Evolutionary conservation across 2,888 invertebrate species (phyloP).

Genomic region (Dorcus parallelipipedus): DNA sequence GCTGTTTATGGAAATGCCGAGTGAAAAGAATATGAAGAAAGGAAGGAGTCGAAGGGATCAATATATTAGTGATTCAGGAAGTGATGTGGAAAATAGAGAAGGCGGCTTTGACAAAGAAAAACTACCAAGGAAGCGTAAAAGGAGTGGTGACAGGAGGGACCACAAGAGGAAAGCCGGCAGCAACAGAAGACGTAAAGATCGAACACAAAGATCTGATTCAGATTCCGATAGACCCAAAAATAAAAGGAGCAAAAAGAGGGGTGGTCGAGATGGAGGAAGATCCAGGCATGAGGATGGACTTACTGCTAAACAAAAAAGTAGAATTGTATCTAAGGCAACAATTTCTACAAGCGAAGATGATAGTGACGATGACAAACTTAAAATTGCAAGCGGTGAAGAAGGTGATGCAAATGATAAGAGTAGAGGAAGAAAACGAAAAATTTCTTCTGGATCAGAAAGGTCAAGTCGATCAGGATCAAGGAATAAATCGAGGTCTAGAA

Average conservation of each 20-base stretch:
- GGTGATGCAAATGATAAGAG: conserved; percentile 49
- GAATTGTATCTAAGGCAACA: conserved; percentile 90
- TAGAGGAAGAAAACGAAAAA: conserved; percentile 56
- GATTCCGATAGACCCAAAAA: conserved; percentile 70
- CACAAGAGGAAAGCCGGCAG: conserved; percentile 39
- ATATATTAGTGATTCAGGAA: conserved; percentile 76
- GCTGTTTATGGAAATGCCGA: conserved; percentile 76
- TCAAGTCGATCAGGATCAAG: conserved; percentile 48
- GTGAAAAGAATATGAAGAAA: conserved; percentile 60
- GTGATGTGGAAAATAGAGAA: conserved; percentile 53
- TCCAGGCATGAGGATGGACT: conserved; percentile 61
- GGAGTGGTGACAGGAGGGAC: conserved; percentile 43
- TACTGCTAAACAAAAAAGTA: conserved; percentile 78
- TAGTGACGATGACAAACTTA: conserved; percentile 57
- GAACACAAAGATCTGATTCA: conserved; percentile 34
- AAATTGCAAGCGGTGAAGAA: conserved; percentile 57
- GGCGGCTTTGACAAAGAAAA: conserved; percentile 43
- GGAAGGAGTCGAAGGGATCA: conserved; percentile 64
- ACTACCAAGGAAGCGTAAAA: conserved; percentile 39
- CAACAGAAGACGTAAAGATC: conserved; percentile 48
- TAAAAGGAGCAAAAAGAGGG: conserved; percentile 51
- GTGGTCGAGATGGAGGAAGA: conserved; percentile 38
- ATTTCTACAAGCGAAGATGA: conserved; percentile 88
- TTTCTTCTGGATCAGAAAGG: conserved; percentile 61
- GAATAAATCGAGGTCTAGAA: conserved; percentile 45